These are phyloP conservation scores for Epinotia brunnichana DNA, from an alignment of 2,888 invertebrate species.

Conservation along the genomic window DNA sequence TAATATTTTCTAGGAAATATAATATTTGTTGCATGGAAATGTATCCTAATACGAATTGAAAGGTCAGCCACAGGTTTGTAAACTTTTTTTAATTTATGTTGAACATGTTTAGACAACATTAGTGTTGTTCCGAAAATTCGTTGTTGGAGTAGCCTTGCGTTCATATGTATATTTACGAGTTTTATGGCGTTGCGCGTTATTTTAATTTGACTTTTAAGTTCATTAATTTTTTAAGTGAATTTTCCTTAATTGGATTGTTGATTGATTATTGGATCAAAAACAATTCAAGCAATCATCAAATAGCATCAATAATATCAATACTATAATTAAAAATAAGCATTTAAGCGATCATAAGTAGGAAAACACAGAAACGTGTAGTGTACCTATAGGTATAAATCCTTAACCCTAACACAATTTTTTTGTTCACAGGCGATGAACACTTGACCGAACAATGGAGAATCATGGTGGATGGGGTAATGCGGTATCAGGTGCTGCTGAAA, in stretches of 20 bases:
- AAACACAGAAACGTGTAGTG: too few species aligned
- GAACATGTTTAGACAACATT: neutral
- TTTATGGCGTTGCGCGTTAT: neutral
- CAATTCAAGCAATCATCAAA: too few species aligned
- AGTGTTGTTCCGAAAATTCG: neutral
- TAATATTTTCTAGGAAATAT: neutral
- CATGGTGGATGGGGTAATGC: constrained; percentile 74
- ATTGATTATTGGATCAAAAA: too few species aligned
- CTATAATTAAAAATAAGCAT: too few species aligned
- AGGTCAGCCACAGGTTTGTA: neutral
- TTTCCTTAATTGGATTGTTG: too few species aligned
- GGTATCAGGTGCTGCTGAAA: constrained; percentile 67
- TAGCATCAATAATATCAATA: too few species aligned
- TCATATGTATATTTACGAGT: neutral
- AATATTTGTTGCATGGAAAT: neutral
- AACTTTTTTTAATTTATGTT: constrained; percentile 18
- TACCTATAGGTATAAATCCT: too few species aligned
- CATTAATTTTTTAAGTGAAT: neutral
- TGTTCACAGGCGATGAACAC: constrained; percentile 79
- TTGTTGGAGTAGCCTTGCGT: neutral
- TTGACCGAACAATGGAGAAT: constrained; percentile 78
- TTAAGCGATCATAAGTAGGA: too few species aligned
- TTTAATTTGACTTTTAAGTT: neutral
- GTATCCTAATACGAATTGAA: neutral
- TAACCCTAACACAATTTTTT: constrained; percentile 44